Conservation (phyloP, 2,797 vertebrate species). For the Salmo trutta region DNA sequence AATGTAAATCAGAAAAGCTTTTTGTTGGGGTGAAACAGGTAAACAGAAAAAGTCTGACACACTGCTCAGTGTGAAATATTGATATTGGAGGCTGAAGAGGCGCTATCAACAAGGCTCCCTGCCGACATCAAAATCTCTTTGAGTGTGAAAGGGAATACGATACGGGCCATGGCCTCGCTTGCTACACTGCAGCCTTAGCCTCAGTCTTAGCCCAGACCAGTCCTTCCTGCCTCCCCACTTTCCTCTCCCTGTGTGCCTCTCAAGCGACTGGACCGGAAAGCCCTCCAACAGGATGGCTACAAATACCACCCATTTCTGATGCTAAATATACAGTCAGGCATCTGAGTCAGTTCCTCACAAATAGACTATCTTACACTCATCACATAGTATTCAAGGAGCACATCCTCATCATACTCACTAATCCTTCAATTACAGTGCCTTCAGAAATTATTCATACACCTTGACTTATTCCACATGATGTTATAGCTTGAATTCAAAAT, state of each 20-base stretch:
- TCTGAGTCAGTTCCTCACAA: background rate
- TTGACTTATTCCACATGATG: too few species aligned
- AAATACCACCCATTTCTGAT: background rate
- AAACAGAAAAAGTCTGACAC: background rate
- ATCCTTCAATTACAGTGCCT: background rate
- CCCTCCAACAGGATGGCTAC: background rate
- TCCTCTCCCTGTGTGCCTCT: constrained; percentile 1
- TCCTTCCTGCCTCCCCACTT: constrained; percentile 24
- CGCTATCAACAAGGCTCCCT: constrained; percentile 62
- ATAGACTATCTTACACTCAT: background rate
- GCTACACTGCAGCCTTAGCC: constrained; percentile 17
- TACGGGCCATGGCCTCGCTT: constrained; percentile 36
- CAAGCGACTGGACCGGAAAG: too few species aligned
- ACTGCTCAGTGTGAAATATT: constrained; percentile 58
- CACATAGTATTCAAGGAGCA: background rate
- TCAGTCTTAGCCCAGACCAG: constrained; percentile 9
- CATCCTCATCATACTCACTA: background rate
- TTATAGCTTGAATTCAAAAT: too few species aligned
- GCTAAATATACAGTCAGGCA: background rate
- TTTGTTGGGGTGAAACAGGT: background rate
- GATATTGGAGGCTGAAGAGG: constrained; percentile 62
- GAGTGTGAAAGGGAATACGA: constrained; percentile 63
- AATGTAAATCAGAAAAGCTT: background rate
- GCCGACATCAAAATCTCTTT: constrained; percentile 65
- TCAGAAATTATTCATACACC: too few species aligned